A percentile compares a stretch with the other conserved stretches of the same genome.
phyloP scores from a whole-genome alignment of 2,797 vertebrate species.

The Channallabes apus region DNA sequence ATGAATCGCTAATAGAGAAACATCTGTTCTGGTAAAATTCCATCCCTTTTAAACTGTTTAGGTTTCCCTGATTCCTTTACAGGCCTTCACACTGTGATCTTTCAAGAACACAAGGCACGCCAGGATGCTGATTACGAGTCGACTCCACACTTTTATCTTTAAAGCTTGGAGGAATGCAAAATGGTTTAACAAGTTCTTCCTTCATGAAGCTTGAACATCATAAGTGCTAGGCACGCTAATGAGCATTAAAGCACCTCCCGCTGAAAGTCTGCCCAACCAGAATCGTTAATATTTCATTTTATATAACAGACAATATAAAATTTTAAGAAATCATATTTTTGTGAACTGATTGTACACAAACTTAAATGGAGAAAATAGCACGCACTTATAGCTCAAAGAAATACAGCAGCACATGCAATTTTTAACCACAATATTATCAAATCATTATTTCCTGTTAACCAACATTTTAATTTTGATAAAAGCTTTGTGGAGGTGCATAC shows the following conservation, averaged over 20 bases:
- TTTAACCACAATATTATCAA: not conserved
- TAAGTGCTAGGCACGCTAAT: slow-evolving; percentile 10
- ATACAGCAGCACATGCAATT: not conserved
- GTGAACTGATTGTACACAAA: not conserved
- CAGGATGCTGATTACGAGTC: slow-evolving; percentile 24
- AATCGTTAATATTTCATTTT: not conserved
- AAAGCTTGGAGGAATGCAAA: slow-evolving; percentile 26
- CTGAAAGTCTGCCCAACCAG: not conserved
- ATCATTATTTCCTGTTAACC: not conserved
- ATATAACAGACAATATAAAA: not conserved
- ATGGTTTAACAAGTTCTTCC: slow-evolving; percentile 4
- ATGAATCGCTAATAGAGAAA: not conserved
- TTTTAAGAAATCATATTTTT: not conserved
- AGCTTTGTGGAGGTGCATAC: not conserved
- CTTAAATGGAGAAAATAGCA: not conserved
- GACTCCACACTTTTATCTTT: slow-evolving; percentile 17
- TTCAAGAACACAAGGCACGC: not conserved
- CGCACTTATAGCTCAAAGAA: not conserved
- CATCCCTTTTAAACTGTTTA: slow-evolving; percentile 23
- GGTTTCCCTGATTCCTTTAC: slow-evolving; percentile 17
- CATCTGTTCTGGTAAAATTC: slow-evolving; percentile 16
- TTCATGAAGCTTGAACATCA: not conserved
- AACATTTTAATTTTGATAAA: not conserved
- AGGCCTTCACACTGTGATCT: not conserved
- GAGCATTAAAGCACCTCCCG: not conserved